Evolutionary conservation across 2,113 vertebrate genomes (phyloP).

Genomic region (mouse (Mus musculus)): GRCm39 chr11:18858001-18858500

Average conservation of each 20-base stretch:
- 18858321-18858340: neutral
- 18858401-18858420: neutral
- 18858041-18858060: neutral
- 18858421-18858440: constrained; percentile 43
- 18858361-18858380: constrained; percentile 9
- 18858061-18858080: neutral
- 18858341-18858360: constrained; percentile 1
- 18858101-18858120: neutral
- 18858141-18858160: neutral
- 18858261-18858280: neutral
- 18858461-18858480: neutral
- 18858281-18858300: neutral
- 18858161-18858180: neutral
- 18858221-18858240: neutral
- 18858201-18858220: neutral
- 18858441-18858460: neutral
- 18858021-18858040: neutral
- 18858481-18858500: neutral
- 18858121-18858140: neutral
- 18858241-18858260: constrained; percentile 6
- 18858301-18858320: neutral
- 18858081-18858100: neutral
- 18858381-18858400: neutral
- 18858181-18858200: neutral
- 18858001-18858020: too few relatives aligned